Base-by-base conservation (phyloP, 2,888 invertebrate species). In the Drosophila testacea region DNA sequence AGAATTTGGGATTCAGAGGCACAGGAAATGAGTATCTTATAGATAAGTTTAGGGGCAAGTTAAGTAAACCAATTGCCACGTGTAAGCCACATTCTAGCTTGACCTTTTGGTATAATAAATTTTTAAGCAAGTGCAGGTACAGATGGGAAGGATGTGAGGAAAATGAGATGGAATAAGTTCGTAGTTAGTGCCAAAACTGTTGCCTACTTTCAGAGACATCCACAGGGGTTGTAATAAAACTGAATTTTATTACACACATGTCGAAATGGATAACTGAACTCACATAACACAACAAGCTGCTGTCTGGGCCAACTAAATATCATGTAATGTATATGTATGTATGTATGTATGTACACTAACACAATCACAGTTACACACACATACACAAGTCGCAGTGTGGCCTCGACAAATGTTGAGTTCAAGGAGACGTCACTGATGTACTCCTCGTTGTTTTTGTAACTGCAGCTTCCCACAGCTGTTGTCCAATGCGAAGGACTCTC, bases 391-490 rank as follows among this genome's bases (percentile, higher is more conserved):
- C 28, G 10, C 7, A 38, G 7, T 52, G 42, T 85, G 87, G 83
- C 86, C 86, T 87, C 86, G 79, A 75, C 73, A 69, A 87, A 89
- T 89, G 86, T 88, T 87, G 86, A 87, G 86, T 87, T 87, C 86
- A 87, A 89, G 86, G 86, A 81, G 81, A 87, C 88, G 85, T 88
- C 89, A 89, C 79, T 56, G 83, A 61, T 76, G 73, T 66, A 68
- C 70, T 66, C 39, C 54, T 67, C 55, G 48, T 44, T 56, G 34
- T 38, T 28, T 27, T 51, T 47, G 56, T 60, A 52, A 63, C 63
- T 80, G 70, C 82, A 82, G 79, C 82, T 44, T 81, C 81, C 69
- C 63, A 69, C 83, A 88, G 75, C 88, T 85, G 83, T 85, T 83
- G 60, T 48, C 48, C 64, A 47, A 34, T 34, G 44, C 69, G 81